These are phyloP conservation scores for Misgurnus mizolepis DNA, from an alignment of 2,113 vertebrate genomes.

Conservation along the genomic window DNA sequence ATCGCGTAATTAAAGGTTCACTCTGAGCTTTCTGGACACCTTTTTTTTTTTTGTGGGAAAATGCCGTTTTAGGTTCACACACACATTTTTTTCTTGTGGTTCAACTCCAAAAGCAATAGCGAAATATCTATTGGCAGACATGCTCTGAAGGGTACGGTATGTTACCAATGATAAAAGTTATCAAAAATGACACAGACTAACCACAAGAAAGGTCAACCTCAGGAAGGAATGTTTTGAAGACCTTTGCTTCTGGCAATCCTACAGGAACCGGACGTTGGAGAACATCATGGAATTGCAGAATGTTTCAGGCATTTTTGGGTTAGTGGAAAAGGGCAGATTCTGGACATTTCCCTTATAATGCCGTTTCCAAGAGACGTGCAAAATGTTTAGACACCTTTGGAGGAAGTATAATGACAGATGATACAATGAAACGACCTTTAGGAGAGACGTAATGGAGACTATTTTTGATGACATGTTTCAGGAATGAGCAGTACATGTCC, in stretches of 20 bases:
- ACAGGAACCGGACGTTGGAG: slow-evolving; percentile 52
- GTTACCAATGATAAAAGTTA: neutral
- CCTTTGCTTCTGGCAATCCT: slow-evolving; percentile 39
- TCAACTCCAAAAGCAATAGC: slow-evolving; percentile 4
- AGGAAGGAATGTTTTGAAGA: slow-evolving; percentile 58
- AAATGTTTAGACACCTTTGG: slow-evolving; percentile 47
- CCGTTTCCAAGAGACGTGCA: slow-evolving; percentile 46
- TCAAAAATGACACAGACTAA: neutral
- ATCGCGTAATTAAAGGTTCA: slow-evolving; percentile 69
- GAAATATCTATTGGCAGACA: neutral
- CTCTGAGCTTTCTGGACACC: slow-evolving; percentile 52
- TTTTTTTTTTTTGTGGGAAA: slow-evolving; percentile 55
- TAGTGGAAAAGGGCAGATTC: slow-evolving; percentile 51
- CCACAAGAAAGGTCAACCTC: slow-evolving; percentile 41
- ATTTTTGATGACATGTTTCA: slow-evolving; percentile 42
- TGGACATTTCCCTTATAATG: slow-evolving; percentile 42
- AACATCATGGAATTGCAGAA: slow-evolving; percentile 52
- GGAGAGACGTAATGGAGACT: slow-evolving; percentile 42
- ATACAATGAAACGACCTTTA: neutral
- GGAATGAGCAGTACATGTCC: slow-evolving; percentile 40
- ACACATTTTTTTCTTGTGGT: slow-evolving; percentile 24
- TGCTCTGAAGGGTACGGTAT: neutral
- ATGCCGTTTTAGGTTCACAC: slow-evolving; percentile 36
- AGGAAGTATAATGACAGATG: slow-evolving; percentile 20
- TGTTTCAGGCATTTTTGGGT: slow-evolving; percentile 44